A percentile compares a stretch with the other conserved stretches of the same genome.
Conservation (phyloP, 1,140 invertebrate genomes). For the Drosophila tsacasi region DNA sequence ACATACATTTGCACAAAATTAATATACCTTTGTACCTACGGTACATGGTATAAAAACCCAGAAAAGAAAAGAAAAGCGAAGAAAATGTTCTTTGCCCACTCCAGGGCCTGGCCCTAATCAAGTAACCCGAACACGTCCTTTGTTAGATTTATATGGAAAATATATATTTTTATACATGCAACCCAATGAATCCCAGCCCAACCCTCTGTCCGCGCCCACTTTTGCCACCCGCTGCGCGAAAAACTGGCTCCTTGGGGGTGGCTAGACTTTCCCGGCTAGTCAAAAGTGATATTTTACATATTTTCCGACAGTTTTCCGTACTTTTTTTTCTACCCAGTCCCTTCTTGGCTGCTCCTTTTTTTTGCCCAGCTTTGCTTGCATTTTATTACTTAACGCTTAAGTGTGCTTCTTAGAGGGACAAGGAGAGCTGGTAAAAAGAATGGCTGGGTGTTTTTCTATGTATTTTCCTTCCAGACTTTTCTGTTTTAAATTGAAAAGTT, state of each 20-base stretch:
- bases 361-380: slow-evolving; percentile 72
- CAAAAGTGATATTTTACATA: slow-evolving; percentile 83
- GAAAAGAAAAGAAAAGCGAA: not conserved
- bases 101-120: slow-evolving; percentile 70
- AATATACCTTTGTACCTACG: too few species aligned
- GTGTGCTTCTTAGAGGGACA: slow-evolving; percentile 56
- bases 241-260: slow-evolving; percentile 60
- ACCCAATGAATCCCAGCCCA: slow-evolving; percentile 49
- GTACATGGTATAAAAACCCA: not conserved
- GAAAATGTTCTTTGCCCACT: slow-evolving; percentile 53
- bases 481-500: slow-evolving; percentile 76
- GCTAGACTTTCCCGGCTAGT: slow-evolving; percentile 62
- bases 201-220: slow-evolving; percentile 5
- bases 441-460: slow-evolving; percentile 19
- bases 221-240: slow-evolving; percentile 42
- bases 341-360: slow-evolving; percentile 48
- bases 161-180: slow-evolving; percentile 80
- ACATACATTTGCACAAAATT: too few species aligned
- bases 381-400: slow-evolving; percentile 83
- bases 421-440: not conserved
- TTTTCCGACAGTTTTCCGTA: slow-evolving; percentile 44
- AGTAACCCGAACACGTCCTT: slow-evolving; percentile 82
- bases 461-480: slow-evolving; percentile 48
- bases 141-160: slow-evolving; percentile 84
- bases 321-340: slow-evolving; percentile 23